Evolutionary conservation across 2,797 vertebrate genomes (phyloP), one percentile per base, ranked within the genome.

Genomic region (Ctenopoma kingsleyae): DNA sequence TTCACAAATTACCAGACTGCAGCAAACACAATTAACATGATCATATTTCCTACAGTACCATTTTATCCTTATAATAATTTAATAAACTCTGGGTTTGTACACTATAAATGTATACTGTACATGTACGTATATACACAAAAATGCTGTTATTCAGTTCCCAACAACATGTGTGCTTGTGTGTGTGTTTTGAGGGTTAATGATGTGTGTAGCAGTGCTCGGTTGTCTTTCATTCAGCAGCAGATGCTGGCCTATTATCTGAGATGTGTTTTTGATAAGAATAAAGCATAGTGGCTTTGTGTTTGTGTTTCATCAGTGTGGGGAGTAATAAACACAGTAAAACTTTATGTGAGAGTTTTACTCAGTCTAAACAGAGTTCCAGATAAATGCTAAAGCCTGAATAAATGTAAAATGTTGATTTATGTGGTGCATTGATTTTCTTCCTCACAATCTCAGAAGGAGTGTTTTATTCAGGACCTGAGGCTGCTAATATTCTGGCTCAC

Each of bases 351-450:
- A 51, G 47, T 23, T 76, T 71, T 47, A 40, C 74, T 74, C 60
- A 12, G 20, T 53, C 71, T 17, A 55, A 43, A 38, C 59, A 35
- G 58, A 56, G 57, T 65, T 72, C 4, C 47, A 20, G 23, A 67
- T 40, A 81, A 80, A 74, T 81, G 65, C 47, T 69, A 49, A 17
- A 23, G 62, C 51, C 35, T 76, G 60, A 60, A 22, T 79, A 19
- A 80, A 40, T 62, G 49, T 67, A 78, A 82, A 84, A 83, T 84
- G 57, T 74, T 71, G 74, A 85, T 79, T 87, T 85, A 81, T 85
- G 61, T 73, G 74, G 9, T 60, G 57, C 80, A 90, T 85, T 0
- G 76, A 86, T 87, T 85, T 80, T 58, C 43, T 36, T 62, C 68
- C 51, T 53, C 51, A 41, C 49, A 15, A 63, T 67, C 75, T 76